Percentiles rank a stretch among this genome's conserved stretches.
Evolutionary conservation across 2,797 vertebrate genomes (phyloP).

Genomic region (Tapera naevia): DNA sequence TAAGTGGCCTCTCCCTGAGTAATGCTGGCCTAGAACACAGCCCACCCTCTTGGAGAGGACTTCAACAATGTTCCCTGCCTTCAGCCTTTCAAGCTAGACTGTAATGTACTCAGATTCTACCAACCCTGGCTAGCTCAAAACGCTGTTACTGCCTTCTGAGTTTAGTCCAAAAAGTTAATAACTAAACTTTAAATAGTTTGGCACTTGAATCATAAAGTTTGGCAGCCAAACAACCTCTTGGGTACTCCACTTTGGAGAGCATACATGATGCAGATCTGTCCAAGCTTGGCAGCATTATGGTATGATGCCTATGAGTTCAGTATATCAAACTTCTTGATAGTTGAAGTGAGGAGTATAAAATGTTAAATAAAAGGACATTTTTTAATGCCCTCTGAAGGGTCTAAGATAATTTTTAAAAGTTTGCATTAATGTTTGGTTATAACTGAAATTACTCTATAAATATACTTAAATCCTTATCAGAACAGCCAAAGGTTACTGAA

Average conservation of each 20-base stretch:
- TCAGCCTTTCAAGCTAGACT: not conserved
- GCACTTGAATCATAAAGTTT: slow-evolving; percentile 15
- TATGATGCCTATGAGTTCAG: not conserved
- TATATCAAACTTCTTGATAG: not conserved
- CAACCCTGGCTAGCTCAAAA: not conserved
- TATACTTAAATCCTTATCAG: not conserved
- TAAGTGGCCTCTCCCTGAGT: not conserved
- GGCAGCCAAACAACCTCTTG: slow-evolving; percentile 8
- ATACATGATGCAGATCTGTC: not conserved
- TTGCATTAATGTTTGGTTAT: not conserved
- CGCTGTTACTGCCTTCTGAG: not conserved
- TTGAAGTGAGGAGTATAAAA: not conserved
- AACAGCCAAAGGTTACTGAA: not conserved
- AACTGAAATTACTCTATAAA: not conserved
- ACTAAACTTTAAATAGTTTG: slow-evolving; percentile 38
- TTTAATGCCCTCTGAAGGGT: not conserved
- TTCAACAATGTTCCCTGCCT: not conserved
- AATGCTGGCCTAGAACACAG: not conserved
- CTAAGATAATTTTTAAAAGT: not conserved
- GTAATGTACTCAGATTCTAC: not conserved
- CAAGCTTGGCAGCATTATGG: not conserved
- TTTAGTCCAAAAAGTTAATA: slow-evolving; percentile 7
- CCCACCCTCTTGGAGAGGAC: not conserved
- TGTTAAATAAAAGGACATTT: not conserved
- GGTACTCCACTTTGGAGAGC: slow-evolving; percentile 8